phyloP scores from a whole-genome alignment of 2,113 vertebrate genomes.

The Sminthopsis crassicaudata region DNA sequence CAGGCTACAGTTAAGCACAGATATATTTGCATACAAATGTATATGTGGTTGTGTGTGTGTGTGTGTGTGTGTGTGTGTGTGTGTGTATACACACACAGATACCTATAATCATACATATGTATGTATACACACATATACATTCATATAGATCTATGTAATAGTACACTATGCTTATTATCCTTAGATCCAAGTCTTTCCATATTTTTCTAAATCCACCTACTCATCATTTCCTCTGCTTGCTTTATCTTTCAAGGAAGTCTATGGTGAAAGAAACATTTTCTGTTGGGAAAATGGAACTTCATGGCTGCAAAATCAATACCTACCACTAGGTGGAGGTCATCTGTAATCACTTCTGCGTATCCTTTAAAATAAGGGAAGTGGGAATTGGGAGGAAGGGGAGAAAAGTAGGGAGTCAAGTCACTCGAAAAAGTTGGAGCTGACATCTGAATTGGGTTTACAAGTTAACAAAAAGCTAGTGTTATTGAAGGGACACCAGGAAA shows the following conservation, averaged over 20 bases:
- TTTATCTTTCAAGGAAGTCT: not conserved
- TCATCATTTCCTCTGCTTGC: too few relatives aligned
- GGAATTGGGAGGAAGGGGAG: not conserved
- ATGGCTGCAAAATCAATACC: not conserved
- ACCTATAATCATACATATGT: too few relatives aligned
- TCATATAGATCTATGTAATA: too few relatives aligned
- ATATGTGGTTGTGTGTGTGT: too few relatives aligned
- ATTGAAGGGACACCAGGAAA: not conserved
- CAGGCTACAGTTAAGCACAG: too few relatives aligned
- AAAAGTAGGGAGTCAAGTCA: not conserved
- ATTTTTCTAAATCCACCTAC: too few relatives aligned
- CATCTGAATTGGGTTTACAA: not conserved
- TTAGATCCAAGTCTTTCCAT: too few relatives aligned
- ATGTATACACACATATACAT: too few relatives aligned
- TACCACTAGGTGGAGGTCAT: not conserved
- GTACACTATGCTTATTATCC: too few relatives aligned
- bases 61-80: too few relatives aligned
- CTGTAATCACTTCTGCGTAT: not conserved
- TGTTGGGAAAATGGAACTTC: not conserved
- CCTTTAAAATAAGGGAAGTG: not conserved
- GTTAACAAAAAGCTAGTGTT: not conserved
- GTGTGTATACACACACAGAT: too few relatives aligned
- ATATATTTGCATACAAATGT: too few relatives aligned
- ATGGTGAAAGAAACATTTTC: not conserved
- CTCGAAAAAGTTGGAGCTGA: not conserved